Evolutionary conservation across 2,113 vertebrate species (phyloP), one percentile per base, ranked within the genome.

Genomic region (Chaetura pelagica): DNA sequence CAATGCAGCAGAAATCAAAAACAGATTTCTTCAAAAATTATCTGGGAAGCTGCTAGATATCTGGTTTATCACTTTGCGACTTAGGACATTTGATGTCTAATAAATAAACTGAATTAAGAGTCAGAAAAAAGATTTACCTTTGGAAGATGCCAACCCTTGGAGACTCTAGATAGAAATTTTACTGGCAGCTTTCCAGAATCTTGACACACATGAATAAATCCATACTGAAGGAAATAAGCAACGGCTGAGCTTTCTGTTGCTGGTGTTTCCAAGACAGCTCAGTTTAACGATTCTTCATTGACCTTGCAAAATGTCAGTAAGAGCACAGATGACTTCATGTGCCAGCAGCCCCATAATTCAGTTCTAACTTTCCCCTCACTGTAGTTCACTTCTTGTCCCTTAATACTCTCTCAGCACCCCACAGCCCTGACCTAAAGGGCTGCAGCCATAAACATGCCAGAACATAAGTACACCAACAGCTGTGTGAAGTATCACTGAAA

Each of bases 291-390:
- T 63, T 89, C 42, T 26, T 58, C 54, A 27, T 27, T 58, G 48
- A 73, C 63, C 72, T 90, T 73, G 58, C n/a, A 82, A 87, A 87
- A 79, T 85, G 62, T 76, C 84, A 78, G 9, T 38, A 64, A 78
- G 44, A 27, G 61, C 85, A 91, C 74, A 88, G 85, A 94, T 73
- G 61, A 88, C 32, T 88, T 90, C 63, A 90, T 62, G 75, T 42
- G 46, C n/a, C 54, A 59, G 19, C 54, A 83, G 54, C 44, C 27
- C 46, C n/a, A 46, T 62, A 61, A 57, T 55, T 51, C 18, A 79
- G 17, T 48, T 91, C 68, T 75, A 84, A 83, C 22, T 80, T 13
- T 9, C 21, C 17, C 20, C 26, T 46, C 12, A 2, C 42, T 68
- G 8, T 61, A 83, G 35, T 67, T 82, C 76, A 35, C 29, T 22